phyloP scores from a whole-genome alignment of 2,797 vertebrate genomes.

The Glossophaga mutica region DNA sequence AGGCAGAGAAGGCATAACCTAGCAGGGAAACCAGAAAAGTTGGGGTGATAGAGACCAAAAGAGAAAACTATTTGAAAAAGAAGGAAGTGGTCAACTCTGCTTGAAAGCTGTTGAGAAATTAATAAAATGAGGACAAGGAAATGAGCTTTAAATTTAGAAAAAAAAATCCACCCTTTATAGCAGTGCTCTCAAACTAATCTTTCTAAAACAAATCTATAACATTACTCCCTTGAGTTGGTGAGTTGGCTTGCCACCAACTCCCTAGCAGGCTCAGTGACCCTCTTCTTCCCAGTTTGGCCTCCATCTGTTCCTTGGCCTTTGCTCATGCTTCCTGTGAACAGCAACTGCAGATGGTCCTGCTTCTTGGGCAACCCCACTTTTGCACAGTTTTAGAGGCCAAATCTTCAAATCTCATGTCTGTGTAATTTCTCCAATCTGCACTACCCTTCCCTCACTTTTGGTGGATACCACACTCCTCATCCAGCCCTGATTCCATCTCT shows the following conservation, averaged over 20 bases:
- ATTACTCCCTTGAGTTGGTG: neutral
- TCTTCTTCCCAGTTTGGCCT: neutral
- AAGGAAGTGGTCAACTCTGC: neutral
- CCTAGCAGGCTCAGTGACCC: neutral
- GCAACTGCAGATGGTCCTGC: too few relatives aligned
- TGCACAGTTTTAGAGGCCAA: too few relatives aligned
- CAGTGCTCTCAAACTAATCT: neutral
- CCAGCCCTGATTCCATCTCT: neutral
- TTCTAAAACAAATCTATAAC: neutral
- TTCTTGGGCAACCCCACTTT: rapidly evolving
- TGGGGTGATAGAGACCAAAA: neutral
- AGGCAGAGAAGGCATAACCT: neutral
- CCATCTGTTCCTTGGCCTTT: neutral
- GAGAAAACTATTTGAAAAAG: neutral
- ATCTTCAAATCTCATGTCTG: neutral
- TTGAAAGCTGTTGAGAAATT: neutral
- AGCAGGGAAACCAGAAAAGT: neutral
- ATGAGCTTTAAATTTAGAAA: neutral
- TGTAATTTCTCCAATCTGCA: neutral
- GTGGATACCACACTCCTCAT: neutral
- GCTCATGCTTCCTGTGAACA: neutral
- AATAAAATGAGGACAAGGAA: neutral
- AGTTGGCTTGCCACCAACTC: neutral
- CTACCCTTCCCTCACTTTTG: neutral
- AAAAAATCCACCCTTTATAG: neutral